Conservation (phyloP, 2,797 vertebrate species). For the Rhinophrynus dorsalis region DNA sequence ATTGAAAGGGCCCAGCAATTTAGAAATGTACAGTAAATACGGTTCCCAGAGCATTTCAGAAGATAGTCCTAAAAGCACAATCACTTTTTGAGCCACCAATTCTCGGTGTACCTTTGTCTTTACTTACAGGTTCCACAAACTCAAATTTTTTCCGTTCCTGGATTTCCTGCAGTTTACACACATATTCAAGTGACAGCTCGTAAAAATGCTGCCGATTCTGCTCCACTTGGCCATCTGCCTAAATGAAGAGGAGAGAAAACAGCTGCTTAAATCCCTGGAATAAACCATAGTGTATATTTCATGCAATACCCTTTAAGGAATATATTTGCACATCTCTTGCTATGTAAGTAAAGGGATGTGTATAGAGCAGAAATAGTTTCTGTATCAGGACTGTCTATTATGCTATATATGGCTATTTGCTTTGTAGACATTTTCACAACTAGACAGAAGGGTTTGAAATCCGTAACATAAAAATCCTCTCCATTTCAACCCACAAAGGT, state of each 20-base stretch:
- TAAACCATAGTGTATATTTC: conserved; percentile 25
- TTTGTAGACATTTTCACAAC: no score
- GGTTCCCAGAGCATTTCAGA: no score
- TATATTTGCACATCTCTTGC: not conserved
- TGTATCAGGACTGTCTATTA: no score
- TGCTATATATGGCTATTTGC: no score
- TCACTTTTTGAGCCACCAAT: not conserved
- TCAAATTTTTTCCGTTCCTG: conserved; percentile 98
- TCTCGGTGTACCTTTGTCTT: not conserved
- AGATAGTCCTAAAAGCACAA: no score
- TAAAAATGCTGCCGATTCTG: conserved; percentile 88
- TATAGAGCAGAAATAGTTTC: no score
- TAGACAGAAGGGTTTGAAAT: no score
- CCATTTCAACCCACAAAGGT: no score
- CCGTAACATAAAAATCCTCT: no score
- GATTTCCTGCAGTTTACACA: conserved; percentile 95
- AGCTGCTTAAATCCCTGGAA: conserved; percentile 35
- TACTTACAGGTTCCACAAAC: conserved; percentile 96
- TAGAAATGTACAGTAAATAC: no score
- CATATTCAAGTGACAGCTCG: conserved; percentile 91
- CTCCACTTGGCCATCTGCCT: conserved; percentile 92
- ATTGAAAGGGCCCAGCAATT: no score
- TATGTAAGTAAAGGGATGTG: not conserved
- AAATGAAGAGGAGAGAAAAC: conserved; percentile 51
- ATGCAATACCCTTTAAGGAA: conserved; percentile 46